Evolutionary conservation across 2,797 vertebrate species (phyloP), one percentile per base, ranked within the genome.

Genomic region (Gymnopithys bicolor): DNA sequence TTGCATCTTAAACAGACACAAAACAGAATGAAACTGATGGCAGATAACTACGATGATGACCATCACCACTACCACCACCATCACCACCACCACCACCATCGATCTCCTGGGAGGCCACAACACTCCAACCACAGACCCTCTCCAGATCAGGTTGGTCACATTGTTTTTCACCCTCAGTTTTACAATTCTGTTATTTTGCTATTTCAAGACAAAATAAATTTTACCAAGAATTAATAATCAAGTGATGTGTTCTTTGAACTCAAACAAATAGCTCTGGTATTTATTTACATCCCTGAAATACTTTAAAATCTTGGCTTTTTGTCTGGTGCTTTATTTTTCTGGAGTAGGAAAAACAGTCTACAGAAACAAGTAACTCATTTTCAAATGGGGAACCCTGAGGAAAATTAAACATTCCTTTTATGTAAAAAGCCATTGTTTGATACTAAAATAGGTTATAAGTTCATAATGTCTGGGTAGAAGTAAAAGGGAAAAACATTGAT

Each of bases 21-120:
- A 91, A 99, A 98, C 95, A 98, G 99, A 95, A 99, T 99, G 99
- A 99, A 99, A 96, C 96, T 99, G 95, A 99, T 99, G 96, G 98
- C 99, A 5, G 99, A 99, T 96, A 99, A 98, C 97, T 99, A 99
- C 3, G 99, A 99, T 35, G 99, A 99, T 68, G 99, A 99, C 94
- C 98, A 98, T 83, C 98, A 99, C 83, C 98, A 98, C 60, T 97
- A 98, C 74, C 98, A 98, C 43, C 99, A 99, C 89, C 98, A 98
- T 52, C 99, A 99, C 86, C 98, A 98, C 6, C 98, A 98, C 96
- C 98, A 98, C 94, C 97, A 98, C 74, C 98, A 99, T 94, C 98
- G 98, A 16, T 98, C 98, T 96, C 98, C 98, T 74, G 98, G 97
- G 84, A 99, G 98, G 94, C 97, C 97, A 69, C 98, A 98, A 24